These are phyloP conservation scores for Pseudonaja textilis DNA, from an alignment of 2,113 vertebrate genomes.

Conservation along the genomic window DNA sequence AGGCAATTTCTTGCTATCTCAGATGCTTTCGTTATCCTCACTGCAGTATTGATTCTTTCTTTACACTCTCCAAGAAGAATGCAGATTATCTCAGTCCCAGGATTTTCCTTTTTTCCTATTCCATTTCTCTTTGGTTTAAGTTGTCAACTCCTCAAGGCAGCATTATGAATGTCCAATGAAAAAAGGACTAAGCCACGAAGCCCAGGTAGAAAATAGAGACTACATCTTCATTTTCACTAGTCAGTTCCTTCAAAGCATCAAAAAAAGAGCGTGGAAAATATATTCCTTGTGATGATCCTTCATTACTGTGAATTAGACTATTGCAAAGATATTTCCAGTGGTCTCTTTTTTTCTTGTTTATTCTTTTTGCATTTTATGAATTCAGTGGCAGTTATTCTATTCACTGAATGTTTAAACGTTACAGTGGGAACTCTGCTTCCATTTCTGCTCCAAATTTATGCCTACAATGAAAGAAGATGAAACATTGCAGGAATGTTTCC, in stretches of 20 bases:
- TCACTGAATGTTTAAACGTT: background rate
- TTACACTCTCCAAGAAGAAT: background rate
- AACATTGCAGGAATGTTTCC: background rate
- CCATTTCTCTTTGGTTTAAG: background rate
- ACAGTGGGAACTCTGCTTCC: background rate
- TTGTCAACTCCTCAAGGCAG: background rate
- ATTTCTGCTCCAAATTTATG: background rate
- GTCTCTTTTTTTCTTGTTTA: background rate
- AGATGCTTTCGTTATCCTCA: background rate
- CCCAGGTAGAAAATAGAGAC: background rate
- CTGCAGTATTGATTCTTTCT: background rate
- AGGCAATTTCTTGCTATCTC: background rate
- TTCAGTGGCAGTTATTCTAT: background rate
- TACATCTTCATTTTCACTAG: background rate
- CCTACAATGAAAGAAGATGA: constrained; percentile 1
- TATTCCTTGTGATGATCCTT: background rate
- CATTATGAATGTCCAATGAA: background rate
- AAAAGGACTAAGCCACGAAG: background rate
- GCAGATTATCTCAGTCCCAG: background rate
- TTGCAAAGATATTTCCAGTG: background rate
- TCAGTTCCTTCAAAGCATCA: background rate
- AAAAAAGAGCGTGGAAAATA: background rate
- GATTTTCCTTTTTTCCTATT: background rate
- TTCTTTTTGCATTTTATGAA: background rate
- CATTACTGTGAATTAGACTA: background rate